Evolutionary conservation across 1,140 invertebrate species (phyloP).

Genomic region (Drosophila virilis): DNA sequence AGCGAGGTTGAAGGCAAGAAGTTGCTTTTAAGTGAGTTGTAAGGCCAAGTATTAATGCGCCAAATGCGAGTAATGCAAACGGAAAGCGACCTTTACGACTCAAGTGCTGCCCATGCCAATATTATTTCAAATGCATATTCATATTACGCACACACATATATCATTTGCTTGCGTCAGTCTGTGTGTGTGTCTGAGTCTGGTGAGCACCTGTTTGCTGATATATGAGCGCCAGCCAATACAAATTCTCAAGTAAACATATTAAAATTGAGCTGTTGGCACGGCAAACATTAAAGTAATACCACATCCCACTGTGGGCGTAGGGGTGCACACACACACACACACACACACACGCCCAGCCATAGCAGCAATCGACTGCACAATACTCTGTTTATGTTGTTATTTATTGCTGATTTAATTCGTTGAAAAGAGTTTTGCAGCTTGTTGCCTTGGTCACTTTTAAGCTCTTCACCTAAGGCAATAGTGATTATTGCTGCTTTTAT

Average conservation of each 20-base stretch:
- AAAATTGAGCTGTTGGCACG: constrained; percentile 46
- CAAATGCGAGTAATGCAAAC: constrained; percentile 32
- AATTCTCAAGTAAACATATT: constrained; percentile 47
- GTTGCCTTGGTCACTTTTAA: too few relatives aligned
- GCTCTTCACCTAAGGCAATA: too few relatives aligned
- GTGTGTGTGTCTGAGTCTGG: constrained; percentile 1
- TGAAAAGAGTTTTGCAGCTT: too few relatives aligned
- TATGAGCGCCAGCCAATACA: constrained; percentile 13
- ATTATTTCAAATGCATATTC: constrained; percentile 23
- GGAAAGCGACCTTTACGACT: neutral
- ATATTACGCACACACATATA: neutral
- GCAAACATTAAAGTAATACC: constrained; percentile 38
- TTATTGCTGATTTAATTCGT: too few relatives aligned
- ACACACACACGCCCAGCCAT: neutral
- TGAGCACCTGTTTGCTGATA: constrained; percentile 10
- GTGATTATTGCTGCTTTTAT: too few relatives aligned
- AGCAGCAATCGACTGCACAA: neutral
- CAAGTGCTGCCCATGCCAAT: neutral
- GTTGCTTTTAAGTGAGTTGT: constrained; percentile 9
- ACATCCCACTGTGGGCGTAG: neutral
- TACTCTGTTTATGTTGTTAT: neutral
- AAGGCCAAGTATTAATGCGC: constrained; percentile 27
- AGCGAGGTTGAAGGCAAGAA: too few relatives aligned
- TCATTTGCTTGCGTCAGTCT: neutral
- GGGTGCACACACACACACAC: neutral